A percentile compares a stretch with the other conserved stretches of the same genome.
Conservation (phyloP, 1,140 invertebrate species). For the Charaxes varanes region DNA sequence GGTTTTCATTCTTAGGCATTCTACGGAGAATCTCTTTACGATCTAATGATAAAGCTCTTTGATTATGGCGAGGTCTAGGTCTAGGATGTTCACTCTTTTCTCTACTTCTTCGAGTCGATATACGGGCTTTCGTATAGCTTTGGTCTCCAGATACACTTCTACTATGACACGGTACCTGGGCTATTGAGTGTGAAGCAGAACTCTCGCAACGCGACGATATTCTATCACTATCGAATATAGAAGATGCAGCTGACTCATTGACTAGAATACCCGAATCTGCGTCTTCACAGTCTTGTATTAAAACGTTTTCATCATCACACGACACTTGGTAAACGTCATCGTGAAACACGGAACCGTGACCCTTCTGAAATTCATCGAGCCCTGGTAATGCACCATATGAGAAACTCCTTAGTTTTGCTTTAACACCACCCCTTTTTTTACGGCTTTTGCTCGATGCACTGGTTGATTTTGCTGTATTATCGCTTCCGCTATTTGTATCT, state of each 20-base stretch:
- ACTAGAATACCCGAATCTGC: constrained; percentile 85
- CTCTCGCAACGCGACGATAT: constrained; percentile 74
- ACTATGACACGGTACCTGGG: constrained; percentile 55
- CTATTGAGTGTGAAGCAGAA: constrained; percentile 69
- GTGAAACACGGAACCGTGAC: constrained; percentile 76
- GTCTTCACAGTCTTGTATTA: constrained; percentile 77
- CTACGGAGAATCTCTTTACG: constrained; percentile 71
- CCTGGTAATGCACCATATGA: constrained; percentile 84
- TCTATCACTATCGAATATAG: constrained; percentile 78
- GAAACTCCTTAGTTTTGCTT: constrained; percentile 81
- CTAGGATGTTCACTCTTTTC: constrained; percentile 48
- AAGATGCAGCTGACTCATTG: constrained; percentile 81
- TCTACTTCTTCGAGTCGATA: constrained; percentile 55
- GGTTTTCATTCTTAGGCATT: constrained; percentile 63
- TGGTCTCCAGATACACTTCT: constrained; percentile 69
- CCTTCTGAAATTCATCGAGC: constrained; percentile 81
- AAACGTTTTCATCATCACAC: constrained; percentile 77
- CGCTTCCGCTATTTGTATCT: constrained; percentile 30
- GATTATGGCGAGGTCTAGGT: constrained; percentile 51
- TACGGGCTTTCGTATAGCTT: constrained; percentile 48
- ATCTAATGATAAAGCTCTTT: constrained; percentile 71
- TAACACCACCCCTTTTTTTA: constrained; percentile 69
- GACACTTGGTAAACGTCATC: constrained; percentile 70
- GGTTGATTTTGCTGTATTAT: constrained; percentile 50
- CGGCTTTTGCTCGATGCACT: constrained; percentile 59